phyloP scores from a whole-genome alignment of 2,888 invertebrate species.

The Ectemnius cavifrons region DNA sequence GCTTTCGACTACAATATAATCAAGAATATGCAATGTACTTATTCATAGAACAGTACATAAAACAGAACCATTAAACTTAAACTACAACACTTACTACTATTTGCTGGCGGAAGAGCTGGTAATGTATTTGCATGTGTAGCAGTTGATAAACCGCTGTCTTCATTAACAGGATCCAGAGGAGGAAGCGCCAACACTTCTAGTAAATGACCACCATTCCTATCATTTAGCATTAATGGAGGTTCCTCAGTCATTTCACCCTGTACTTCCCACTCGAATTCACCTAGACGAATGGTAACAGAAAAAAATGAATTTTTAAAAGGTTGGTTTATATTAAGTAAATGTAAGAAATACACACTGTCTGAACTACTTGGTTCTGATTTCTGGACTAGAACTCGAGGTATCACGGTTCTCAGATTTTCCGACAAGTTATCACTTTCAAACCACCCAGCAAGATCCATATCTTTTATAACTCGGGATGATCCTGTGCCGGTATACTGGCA shows the following conservation, averaged over 20 bases:
- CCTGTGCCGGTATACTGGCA: conserved; percentile 76
- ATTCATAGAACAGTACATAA: neutral
- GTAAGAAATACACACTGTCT: conserved; percentile 80
- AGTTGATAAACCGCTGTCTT: conserved; percentile 47
- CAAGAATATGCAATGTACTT: conserved; percentile 10
- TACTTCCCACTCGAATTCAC: conserved; percentile 88
- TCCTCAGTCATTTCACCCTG: conserved; percentile 80
- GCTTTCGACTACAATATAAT: conserved; percentile 67
- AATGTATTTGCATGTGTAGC: conserved; percentile 62
- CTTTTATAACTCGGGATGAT: conserved; percentile 76
- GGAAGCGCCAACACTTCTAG: conserved; percentile 66
- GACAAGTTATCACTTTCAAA: conserved; percentile 87
- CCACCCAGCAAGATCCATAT: conserved; percentile 83
- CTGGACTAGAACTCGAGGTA: conserved; percentile 82
- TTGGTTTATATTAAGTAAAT: neutral
- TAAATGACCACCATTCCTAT: conserved; percentile 65
- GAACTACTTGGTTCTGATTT: conserved; percentile 81
- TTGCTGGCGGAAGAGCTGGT: conserved; percentile 68
- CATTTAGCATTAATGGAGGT: conserved; percentile 72
- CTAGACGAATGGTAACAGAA: conserved; percentile 69
- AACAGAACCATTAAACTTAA: neutral
- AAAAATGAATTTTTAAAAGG: conserved; percentile 16
- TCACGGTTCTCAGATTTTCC: conserved; percentile 86
- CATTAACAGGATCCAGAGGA: conserved; percentile 55
- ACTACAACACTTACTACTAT: conserved; percentile 58